These are phyloP conservation scores for Sthenelais limicola DNA, from an alignment of 2,888 invertebrate genomes.

Conservation along the genomic window DNA sequence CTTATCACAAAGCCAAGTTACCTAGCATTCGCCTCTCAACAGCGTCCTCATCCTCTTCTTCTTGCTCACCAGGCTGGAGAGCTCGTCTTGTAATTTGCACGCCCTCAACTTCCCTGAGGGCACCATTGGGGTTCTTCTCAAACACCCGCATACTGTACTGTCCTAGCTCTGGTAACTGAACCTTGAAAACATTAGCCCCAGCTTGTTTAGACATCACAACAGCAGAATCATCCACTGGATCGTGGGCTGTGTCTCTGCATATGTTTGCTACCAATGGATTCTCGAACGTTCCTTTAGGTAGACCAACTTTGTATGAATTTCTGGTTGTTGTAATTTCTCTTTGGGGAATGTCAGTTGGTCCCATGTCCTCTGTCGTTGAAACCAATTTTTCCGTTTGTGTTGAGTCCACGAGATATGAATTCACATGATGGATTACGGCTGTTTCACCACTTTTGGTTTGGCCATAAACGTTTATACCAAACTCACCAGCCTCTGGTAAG, in stretches of 20 bases:
- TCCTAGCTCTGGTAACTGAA: conserved; percentile 62
- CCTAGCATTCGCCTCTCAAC: too few relatives aligned
- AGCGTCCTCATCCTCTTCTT: too few relatives aligned
- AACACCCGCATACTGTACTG: conserved; percentile 65
- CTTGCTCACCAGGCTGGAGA: too few relatives aligned
- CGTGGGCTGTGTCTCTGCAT: conserved; percentile 61
- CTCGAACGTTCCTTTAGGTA: neutral
- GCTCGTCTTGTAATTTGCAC: too few relatives aligned
- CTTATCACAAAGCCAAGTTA: too few relatives aligned
- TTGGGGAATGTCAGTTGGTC: neutral
- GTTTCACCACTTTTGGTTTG: conserved; percentile 55
- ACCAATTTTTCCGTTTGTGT: neutral
- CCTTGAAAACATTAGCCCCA: conserved; percentile 57
- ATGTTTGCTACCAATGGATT: conserved; percentile 54
- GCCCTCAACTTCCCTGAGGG: too few relatives aligned
- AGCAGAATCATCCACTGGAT: conserved; percentile 55
- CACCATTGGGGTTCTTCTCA: conserved; percentile 25
- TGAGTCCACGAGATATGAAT: conserved; percentile 42
- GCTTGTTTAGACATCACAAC: conserved; percentile 48
- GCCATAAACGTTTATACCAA: conserved; percentile 66
- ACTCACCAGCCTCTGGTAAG: conserved; percentile 64
- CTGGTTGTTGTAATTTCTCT: neutral
- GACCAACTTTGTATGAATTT: neutral
- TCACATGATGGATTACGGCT: conserved; percentile 43
- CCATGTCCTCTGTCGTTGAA: neutral